Conservation (phyloP, 2,888 invertebrate genomes). For the Xestia rhomboidea region DNA sequence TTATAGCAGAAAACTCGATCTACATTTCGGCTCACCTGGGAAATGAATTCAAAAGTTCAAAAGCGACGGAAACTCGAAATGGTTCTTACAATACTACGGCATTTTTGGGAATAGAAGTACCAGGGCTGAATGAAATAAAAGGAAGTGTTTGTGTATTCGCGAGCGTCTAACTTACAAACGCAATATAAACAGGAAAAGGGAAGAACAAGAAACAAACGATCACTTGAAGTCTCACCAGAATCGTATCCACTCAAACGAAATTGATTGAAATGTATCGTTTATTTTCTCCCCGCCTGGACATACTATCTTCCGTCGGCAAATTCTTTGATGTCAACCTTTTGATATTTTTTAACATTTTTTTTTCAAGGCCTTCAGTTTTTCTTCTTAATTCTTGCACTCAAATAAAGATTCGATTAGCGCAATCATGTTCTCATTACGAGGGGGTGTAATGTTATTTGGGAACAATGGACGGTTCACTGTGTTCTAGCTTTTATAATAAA, state of each 20-base stretch:
- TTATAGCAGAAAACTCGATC: constrained; percentile 55
- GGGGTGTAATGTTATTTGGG: constrained; percentile 31
- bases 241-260: constrained; percentile 66
- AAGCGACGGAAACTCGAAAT: constrained; percentile 65
- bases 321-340: constrained; percentile 58
- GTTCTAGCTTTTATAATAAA: constrained; percentile 13
- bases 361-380: constrained; percentile 21
- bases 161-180: constrained; percentile 27
- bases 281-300: constrained; percentile 61
- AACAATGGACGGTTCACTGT: constrained; percentile 35
- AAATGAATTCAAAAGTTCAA: constrained; percentile 63
- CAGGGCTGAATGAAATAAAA: constrained; percentile 13
- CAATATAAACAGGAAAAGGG: constrained; percentile 44
- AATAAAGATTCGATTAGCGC: constrained; percentile 22
- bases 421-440: constrained; percentile 43
- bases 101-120: constrained; percentile 28
- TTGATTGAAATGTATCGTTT: constrained; percentile 68
- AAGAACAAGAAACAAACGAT: constrained; percentile 65
- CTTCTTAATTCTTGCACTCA: constrained; percentile 16
- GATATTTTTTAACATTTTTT: constrained; percentile 21
- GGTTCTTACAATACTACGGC: constrained; percentile 39
- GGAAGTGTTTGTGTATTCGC: constrained; percentile 22
- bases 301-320: constrained; percentile 56
- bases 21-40: constrained; percentile 54
- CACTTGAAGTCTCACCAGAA: constrained; percentile 63